Evolutionary conservation across 2,113 vertebrate species (phyloP), one percentile per base, ranked within the genome.

Genomic region (Hylia prasina): DNA sequence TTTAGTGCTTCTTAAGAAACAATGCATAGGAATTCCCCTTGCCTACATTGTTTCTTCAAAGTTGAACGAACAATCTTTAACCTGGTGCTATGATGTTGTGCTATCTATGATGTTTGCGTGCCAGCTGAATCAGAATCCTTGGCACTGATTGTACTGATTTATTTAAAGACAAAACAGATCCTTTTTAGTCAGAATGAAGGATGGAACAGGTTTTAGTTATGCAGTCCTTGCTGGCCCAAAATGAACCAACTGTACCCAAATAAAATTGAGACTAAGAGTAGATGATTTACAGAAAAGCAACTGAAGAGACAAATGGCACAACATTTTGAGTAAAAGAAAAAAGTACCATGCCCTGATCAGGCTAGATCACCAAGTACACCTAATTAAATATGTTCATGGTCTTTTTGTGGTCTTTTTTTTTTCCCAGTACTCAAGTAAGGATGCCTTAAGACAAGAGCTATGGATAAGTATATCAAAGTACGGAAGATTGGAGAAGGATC

Each of bases 401-500:
- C 0, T 10, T 68, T 54, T 40, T 60, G 19, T 60, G 23, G 31
- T 47, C 2, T 33, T 24, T 37, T 60, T 35, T 42, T 4, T 35
- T 87, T 53, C 66, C 30, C 89, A 98, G 98, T 70, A 21, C 84
- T 97, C 80, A 64, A 95, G 96, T 98, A 98, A 98, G 82, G 93
- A 98, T 97, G 98, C 95, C 95, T 97, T 96, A 97, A 94, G 84
- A 94, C 68, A 33, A 90, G 76, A 98, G 96, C 90, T 95, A 99
- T 99, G 99, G 98, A 99, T 91, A 99, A 99, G 96, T 99, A 99
- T 94, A 98, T 98, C 88, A 99, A 98, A 97, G 84, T 99, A 64
- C 98, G 98, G 94, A 99, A 99, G 97, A 99, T 99, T 70, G 99
- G 99, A 80, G 99, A 99, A 98, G 99, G 99, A 81, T 99, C 99